Evolutionary conservation across 2,888 invertebrate genomes (phyloP), one percentile per base, ranked within the genome.

Genomic region (Erebia epiphron): DNA sequence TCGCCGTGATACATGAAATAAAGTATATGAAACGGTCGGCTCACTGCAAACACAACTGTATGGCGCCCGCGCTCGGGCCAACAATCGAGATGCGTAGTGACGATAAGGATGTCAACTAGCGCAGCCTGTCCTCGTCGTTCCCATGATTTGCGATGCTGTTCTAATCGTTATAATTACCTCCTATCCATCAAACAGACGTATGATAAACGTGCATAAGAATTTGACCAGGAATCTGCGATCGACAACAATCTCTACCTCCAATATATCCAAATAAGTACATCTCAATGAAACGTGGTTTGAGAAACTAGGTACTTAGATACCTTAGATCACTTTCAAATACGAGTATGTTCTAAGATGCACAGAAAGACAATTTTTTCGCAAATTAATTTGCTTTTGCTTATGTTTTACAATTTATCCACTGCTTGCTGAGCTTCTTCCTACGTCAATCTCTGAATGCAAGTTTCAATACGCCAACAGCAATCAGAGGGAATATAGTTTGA

Each of bases 61-160:
- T 74, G 82, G 68, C 63, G 71, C 71, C 65, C 66, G 50, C 63
- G 62, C 69, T 61, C 81, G 83, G 83, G 83, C 85, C 88, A 89
- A 91, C 91, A 90, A 92, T 91, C 89, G 86, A 88, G 92, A 92
- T 92, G 83, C 81, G 86, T 87, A 81, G 80, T 83, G 77, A 76
- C 83, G 92, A 92, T 92, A 92, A 83, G 82, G 84, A 86, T 83
- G 91, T 90, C 90, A 88, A 91, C 91, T 87, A 89, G 89, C 85
- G 84, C 83, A 83, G 86, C 82, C 86, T 88, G 89, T 89, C 88
- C 83, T 86, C 87, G 85, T 83, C 84, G 90, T 91, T 92, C 91
- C 86, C 92, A 91, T 91, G 91, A 91, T 90, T 89, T 90, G 91
- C 89, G 87, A 91, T 90, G 87, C 90, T 87, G 83, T 89, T 91